phyloP scores from a whole-genome alignment of 2,888 invertebrate species.

The Stenolophus ochropezus region DNA sequence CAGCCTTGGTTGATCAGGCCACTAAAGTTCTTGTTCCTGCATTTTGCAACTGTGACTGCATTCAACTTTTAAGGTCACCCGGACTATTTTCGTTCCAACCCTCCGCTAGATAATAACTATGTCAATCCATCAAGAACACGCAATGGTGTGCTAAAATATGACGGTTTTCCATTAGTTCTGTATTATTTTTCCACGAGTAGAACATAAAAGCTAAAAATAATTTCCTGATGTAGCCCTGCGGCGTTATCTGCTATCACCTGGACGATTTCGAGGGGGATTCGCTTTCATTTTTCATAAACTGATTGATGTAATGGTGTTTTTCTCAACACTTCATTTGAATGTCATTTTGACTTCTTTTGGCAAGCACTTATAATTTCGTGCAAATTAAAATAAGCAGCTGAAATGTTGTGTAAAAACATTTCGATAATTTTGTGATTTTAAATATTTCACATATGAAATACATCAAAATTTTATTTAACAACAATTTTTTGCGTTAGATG shows the following conservation, averaged over 20 bases:
- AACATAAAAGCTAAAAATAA: slow-evolving; percentile 25
- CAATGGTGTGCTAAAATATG: neutral
- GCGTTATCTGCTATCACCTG: neutral
- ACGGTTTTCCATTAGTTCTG: slow-evolving; percentile 1
- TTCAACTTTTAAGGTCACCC: neutral
- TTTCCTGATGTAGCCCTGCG: neutral
- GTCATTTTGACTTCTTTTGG: neutral
- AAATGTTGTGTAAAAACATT: too few relatives aligned
- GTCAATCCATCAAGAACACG: slow-evolving; percentile 16
- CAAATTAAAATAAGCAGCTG: too few relatives aligned
- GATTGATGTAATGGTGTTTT: neutral
- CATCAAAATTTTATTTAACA: too few relatives aligned
- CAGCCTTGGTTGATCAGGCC: neutral
- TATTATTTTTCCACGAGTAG: neutral
- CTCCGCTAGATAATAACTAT: neutral
- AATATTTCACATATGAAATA: too few relatives aligned
- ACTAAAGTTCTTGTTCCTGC: neutral
- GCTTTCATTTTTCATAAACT: neutral
- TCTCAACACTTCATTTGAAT: neutral
- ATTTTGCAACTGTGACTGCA: neutral
- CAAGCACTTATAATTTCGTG: neutral
- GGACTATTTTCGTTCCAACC: neutral
- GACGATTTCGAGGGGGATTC: neutral
- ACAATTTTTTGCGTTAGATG: too few relatives aligned
- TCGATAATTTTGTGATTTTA: too few relatives aligned